phyloP scores from a whole-genome alignment of 2,113 vertebrate species.

The Bos javanicus region DNA sequence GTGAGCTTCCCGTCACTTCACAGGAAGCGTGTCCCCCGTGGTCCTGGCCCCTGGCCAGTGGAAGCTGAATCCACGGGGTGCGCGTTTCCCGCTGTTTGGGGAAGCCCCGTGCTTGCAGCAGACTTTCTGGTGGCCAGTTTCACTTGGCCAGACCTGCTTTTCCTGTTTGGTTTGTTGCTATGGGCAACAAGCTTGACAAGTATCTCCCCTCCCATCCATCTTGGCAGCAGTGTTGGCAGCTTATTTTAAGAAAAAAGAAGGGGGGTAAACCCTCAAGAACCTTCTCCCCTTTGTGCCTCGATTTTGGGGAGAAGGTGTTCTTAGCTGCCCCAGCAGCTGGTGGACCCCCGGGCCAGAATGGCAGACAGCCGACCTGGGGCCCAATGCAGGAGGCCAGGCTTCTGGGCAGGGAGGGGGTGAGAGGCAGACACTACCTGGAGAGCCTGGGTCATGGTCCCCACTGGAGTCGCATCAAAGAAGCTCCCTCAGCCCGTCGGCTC shows the following conservation, averaged over 20 bases:
- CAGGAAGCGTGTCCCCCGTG: neutral
- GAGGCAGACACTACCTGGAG: neutral
- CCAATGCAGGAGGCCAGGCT: neutral
- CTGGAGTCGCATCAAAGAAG: accelerated
- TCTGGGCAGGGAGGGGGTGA: neutral
- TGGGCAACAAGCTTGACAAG: neutral
- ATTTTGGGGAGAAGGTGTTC: neutral
- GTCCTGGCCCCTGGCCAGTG: neutral
- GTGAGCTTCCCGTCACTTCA: neutral
- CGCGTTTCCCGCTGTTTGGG: neutral
- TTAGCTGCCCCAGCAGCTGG: neutral
- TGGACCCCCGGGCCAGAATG: neutral
- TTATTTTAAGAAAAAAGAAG: constrained; percentile 43
- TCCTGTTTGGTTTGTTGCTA: constrained; percentile 64
- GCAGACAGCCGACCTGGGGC: neutral
- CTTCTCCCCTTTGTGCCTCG: neutral
- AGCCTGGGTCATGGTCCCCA: neutral
- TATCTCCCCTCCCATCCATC: neutral
- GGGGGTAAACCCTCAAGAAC: neutral
- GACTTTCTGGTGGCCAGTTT: neutral
- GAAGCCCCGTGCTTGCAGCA: neutral
- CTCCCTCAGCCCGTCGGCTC: too few relatives aligned
- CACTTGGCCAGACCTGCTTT: constrained; percentile 62
- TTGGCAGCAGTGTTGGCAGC: neutral
- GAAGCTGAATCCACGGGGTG: neutral